These are phyloP conservation scores for Yponomeuta evonymella DNA, from an alignment of 2,888 invertebrate species.

Conservation along the genomic window DNA sequence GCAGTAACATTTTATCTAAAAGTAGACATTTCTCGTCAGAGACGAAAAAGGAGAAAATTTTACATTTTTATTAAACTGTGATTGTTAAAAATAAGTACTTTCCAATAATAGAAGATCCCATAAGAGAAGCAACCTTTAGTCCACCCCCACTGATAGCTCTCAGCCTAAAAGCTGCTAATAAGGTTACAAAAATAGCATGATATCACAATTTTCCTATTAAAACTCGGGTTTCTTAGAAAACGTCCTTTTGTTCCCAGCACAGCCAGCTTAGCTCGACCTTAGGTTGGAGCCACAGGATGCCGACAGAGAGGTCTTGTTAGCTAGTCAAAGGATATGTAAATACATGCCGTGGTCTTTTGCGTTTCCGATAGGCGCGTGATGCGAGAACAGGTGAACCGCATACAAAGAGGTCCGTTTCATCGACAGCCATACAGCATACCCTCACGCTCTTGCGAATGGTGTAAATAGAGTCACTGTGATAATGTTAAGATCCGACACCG, in stretches of 20 bases:
- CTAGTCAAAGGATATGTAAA: slow-evolving; percentile 47
- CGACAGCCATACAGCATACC: not conserved
- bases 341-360: slow-evolving; percentile 56
- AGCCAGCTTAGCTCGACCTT: slow-evolving; percentile 22
- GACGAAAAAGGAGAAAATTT: too few relatives aligned
- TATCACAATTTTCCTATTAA: not conserved
- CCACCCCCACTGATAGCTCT: too few relatives aligned
- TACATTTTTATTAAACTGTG: too few relatives aligned
- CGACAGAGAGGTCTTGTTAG: slow-evolving; percentile 14
- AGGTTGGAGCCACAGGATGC: slow-evolving; percentile 15
- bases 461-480: too few relatives aligned
- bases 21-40: too few relatives aligned
- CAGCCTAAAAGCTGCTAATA: not conserved
- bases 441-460: too few relatives aligned
- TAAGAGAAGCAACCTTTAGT: too few relatives aligned
- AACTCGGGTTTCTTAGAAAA: not conserved
- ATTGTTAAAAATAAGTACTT: too few relatives aligned
- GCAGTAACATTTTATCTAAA: too few relatives aligned
- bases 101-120: too few relatives aligned
- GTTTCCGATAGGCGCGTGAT: slow-evolving; percentile 70
- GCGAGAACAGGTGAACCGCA: slow-evolving; percentile 51
- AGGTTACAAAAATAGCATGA: not conserved
- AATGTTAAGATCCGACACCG: too few relatives aligned
- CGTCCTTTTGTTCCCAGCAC: not conserved
- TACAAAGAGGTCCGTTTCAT: slow-evolving; percentile 41